Evolutionary conservation across 2,113 vertebrate genomes (phyloP), one percentile per base, ranked within the genome.

Genomic region (Catharus minimus): DNA sequence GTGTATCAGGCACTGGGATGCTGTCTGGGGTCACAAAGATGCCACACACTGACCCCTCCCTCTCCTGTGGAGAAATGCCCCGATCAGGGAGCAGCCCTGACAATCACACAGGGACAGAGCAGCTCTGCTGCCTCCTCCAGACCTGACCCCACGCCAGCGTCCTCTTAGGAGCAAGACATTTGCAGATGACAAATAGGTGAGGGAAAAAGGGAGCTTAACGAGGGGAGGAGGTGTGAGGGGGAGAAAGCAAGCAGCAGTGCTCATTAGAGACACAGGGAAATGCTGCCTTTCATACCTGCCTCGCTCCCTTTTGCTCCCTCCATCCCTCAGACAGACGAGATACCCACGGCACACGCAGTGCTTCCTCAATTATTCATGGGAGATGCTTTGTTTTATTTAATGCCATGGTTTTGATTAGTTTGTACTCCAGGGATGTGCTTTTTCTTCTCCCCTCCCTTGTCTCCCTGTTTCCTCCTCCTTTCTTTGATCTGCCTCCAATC

Each of bases 361-460:
- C 80, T 83, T 44, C 88, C 92, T 96, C 92, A 93, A 94, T 95
- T 95, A 96, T 95, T 96, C 76, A 95, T 90, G 93, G 86, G 10
- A 65, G 67, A 88, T 38, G 88, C 79, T 96, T 95, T 93, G 88
- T 93, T 95, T 95, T 96, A 94, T 94, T 93, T 96, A 95, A 94
- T 84, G 62, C 69, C 19, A 5, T 2, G 57, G 39, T 38, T 95
- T 84, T 93, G 69, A 92, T 93, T 86, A 86, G 57, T 83, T 93
- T 78, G 58, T 82, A 82, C 93, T 88, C 86, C 55, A 28, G 38
- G 61, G 77, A 49, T 5, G 7, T 0, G 17, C 49, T 53, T 82
- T 32, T 5, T 7, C 53, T 52, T 2, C 1, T 20, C 43, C 23
- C 19, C 11, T 36, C 23, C 9, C 18, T 18, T 10, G 0, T 52